A percentile compares a stretch with the other conserved stretches of the same genome.
phyloP scores from a whole-genome alignment of 2,888 invertebrate species.

The Ornithoptera alexandrae region DNA sequence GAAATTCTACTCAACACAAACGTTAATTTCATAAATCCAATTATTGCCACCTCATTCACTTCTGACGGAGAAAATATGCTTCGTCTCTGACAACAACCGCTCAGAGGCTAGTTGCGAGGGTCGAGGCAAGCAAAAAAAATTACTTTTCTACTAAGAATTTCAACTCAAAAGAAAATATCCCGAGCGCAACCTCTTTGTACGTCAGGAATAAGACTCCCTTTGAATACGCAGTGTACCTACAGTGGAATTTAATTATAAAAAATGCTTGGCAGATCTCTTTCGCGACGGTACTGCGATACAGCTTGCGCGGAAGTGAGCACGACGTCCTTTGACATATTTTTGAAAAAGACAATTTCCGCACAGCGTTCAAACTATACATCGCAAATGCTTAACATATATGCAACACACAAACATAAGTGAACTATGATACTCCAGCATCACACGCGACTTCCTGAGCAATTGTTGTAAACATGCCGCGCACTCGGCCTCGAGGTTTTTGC shows the following conservation, averaged over 20 bases:
- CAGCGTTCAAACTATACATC: no score
- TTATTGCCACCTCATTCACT: conserved; percentile 24
- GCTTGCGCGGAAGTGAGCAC: neutral
- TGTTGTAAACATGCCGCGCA: no score
- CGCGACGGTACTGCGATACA: conserved; percentile 9
- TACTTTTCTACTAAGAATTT: conserved; percentile 26
- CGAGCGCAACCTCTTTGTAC: conserved; percentile 36
- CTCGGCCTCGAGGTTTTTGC: no score
- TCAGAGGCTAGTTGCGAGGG: conserved; percentile 21
- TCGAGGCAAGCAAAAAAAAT: conserved; percentile 17
- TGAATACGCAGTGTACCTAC: conserved; percentile 34
- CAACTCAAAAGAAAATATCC: conserved; percentile 37
- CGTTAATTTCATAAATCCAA: conserved; percentile 14
- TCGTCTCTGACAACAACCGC: conserved; percentile 14
- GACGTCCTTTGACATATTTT: no score
- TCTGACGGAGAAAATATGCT: conserved; percentile 18
- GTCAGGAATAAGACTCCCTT: conserved; percentile 35
- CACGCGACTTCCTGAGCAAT: no score
- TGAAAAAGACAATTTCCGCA: no score
- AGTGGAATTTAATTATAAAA: conserved; percentile 40
- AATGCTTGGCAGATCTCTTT: conserved; percentile 29
- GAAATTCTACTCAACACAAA: no score
- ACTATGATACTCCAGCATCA: no score
- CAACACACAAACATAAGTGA: no score
- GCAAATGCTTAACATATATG: no score